Percentiles rank a stretch among this genome's conserved stretches.
phyloP scores from a whole-genome alignment of 2,113 vertebrate species.

The Archilochus colubris region DNA sequence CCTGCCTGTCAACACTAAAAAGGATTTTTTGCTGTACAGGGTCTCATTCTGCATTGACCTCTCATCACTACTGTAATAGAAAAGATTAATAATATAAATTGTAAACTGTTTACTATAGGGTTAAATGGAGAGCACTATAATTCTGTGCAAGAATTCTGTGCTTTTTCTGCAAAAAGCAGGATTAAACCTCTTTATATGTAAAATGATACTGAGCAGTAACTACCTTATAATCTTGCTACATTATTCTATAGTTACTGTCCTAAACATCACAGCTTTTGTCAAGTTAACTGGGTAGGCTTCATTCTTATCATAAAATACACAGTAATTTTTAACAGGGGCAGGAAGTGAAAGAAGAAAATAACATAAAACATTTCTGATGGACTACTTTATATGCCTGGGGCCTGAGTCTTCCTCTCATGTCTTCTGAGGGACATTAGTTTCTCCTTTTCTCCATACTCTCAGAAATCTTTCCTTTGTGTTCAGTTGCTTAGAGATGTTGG shows the following conservation, averaged over 20 bases:
- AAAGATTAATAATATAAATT: neutral
- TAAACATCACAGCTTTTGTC: slow-evolving; percentile 8
- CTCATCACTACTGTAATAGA: neutral
- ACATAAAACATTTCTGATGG: neutral
- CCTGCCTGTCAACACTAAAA: neutral
- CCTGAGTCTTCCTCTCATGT: neutral
- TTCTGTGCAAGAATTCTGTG: neutral
- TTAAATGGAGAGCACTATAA: neutral
- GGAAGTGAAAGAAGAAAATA: neutral
- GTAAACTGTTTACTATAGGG: neutral
- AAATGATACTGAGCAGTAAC: neutral
- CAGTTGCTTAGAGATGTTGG: neutral
- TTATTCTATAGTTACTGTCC: neutral
- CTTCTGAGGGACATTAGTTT: neutral
- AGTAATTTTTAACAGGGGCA: slow-evolving; percentile 7
- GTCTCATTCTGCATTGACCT: neutral
- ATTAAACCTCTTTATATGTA: neutral
- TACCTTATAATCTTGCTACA: neutral
- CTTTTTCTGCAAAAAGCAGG: neutral
- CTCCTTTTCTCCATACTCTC: neutral
- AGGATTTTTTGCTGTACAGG: neutral
- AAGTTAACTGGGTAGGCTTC: neutral
- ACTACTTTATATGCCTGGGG: neutral
- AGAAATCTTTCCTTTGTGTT: neutral
- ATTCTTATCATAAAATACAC: neutral